phyloP scores from a whole-genome alignment of 2,797 vertebrate genomes.

The Gambusia yucatana region DNA sequence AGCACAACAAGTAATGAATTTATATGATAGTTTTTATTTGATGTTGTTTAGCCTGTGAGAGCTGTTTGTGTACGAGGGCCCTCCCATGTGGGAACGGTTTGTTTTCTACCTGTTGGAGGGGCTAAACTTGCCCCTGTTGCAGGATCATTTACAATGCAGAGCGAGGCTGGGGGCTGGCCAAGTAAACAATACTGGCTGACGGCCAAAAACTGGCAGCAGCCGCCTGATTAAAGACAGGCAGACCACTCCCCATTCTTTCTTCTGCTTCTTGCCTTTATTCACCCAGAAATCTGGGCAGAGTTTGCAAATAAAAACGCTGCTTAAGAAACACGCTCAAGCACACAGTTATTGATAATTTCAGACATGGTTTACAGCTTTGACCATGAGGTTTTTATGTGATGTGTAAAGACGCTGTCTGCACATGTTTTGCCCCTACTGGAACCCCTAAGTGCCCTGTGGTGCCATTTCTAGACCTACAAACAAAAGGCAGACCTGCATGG shows the following conservation, averaged over 20 bases:
- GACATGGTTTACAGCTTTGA: slow-evolving; percentile 2
- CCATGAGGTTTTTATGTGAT: not conserved
- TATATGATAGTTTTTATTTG: slow-evolving; percentile 42
- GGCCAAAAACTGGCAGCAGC: slow-evolving; percentile 53
- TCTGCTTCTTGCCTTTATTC: slow-evolving; percentile 18
- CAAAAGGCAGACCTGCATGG: slow-evolving; percentile 77
- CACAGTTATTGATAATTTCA: not conserved
- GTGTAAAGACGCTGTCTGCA: not conserved
- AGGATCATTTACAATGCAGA: slow-evolving; percentile 55
- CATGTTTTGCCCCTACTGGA: slow-evolving; percentile 3
- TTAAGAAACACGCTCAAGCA: not conserved
- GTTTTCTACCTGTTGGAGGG: slow-evolving; percentile 66
- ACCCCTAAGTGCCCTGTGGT: slow-evolving; percentile 57
- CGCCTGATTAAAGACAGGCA: slow-evolving; percentile 65
- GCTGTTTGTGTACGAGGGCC: slow-evolving; percentile 18
- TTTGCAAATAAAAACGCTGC: slow-evolving; percentile 18
- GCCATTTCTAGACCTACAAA: slow-evolving; percentile 75
- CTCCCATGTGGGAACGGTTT: slow-evolving; percentile 40
- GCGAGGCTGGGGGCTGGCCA: slow-evolving; percentile 51
- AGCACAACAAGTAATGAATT: slow-evolving; percentile 53
- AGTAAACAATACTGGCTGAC: slow-evolving; percentile 73
- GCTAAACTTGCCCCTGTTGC: slow-evolving; percentile 57
- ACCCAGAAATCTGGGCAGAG: not conserved
- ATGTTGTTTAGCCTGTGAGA: slow-evolving; percentile 41
- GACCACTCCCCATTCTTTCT: slow-evolving; percentile 1